Base-by-base conservation (phyloP, 2,888 invertebrate genomes). In the Tethea ocularis region DNA sequence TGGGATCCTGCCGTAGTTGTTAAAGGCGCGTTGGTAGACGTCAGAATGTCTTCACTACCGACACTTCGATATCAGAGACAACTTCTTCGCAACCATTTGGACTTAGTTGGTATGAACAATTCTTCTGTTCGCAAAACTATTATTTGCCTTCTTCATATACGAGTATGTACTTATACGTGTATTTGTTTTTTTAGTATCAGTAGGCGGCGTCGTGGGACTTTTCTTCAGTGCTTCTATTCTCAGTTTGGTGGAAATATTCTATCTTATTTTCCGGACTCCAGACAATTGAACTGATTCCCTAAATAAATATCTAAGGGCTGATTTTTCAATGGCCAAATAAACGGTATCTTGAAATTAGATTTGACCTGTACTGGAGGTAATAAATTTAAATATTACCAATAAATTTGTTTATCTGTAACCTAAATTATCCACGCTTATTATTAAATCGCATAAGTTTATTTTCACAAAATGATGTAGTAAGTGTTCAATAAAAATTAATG, bases 191-290 rank as follows among this genome's bases (percentile, higher is more conserved):
- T 69, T 82, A 95, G 95, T 95, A n/a, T 93, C 94, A 0, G 88
- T 95, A 64, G 95, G 95, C 52, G 95, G 95, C 4, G 93, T 94
- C 33, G 88, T 94, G 1, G 94, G 94, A 0, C 78, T 95, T 0
- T 95, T 95, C 78, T 92, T 95, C 68, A 94, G 95, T 8, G 95
- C 95, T 0, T 95, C 95, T 55, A 83, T 95, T 61, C 80, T 95
- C 58, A 95, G 95, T 75, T 75, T 95, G 51, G 91, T 93, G 0
- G 95, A 95, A 86, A 79, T 94, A 61, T 75, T 94, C n/a, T 95
- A 95, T 73, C 94, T 90, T 1, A 63, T 87, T 10, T 62, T 86
- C 15, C 71, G 82, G 61, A 46, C 2, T 41, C 41, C 41, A 57
- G 66, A 36, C 60, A 59, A n/a, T 2, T 52, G 1, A 52, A 10